Base-by-base conservation (phyloP, 2,113 vertebrate species). In the Synodontis membranacea region DNA sequence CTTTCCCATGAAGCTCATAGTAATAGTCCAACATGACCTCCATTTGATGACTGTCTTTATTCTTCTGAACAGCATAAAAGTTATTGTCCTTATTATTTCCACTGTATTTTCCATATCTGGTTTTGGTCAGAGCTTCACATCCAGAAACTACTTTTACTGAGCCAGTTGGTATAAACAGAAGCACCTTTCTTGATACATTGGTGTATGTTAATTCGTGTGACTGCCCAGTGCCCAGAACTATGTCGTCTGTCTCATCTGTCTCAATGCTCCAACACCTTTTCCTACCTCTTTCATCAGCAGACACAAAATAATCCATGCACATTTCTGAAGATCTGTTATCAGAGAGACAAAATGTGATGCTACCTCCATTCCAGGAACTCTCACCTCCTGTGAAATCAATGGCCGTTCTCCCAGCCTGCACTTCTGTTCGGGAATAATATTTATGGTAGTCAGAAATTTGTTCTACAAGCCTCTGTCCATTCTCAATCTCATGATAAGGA, bases 11-110 rank as follows among this genome's bases (percentile, higher is more conserved):
- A 66, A 93, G 91, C 3, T 11, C 7, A 85, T 93, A 92, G 50
- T 92, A 90, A 83, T 93, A 92, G 62, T 80, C 91, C 28, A 91
- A 74, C 90, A 90, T 90, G 34, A 90, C n/a, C 52, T 91, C 90
- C 37, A 87, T 86, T 48, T 21, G 0, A 0, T 86, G 39, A 48
- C 79, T 0, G 9, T 87, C 86, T 5, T 58, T 39, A 46, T 83
- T 83, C 84, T 62, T 86, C 82, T 93, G 92, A 78, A 89, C 88
- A 2, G 91, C 81, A 56, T 90, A 93, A 37, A 93, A 93, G 23
- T 75, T 80, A 68, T 93, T 93, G 2, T 83, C 0, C 10, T 78
- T 68, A 21, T 52, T 84, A 58, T 93, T 93, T 78, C 93, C 93
- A 0, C n/a, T 82, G 75, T 93, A 93, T 0, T 6, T 86, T 28